These are phyloP conservation scores for Macrosoma leucophasiata DNA, from an alignment of 2,888 invertebrate species.

Conservation along the genomic window DNA sequence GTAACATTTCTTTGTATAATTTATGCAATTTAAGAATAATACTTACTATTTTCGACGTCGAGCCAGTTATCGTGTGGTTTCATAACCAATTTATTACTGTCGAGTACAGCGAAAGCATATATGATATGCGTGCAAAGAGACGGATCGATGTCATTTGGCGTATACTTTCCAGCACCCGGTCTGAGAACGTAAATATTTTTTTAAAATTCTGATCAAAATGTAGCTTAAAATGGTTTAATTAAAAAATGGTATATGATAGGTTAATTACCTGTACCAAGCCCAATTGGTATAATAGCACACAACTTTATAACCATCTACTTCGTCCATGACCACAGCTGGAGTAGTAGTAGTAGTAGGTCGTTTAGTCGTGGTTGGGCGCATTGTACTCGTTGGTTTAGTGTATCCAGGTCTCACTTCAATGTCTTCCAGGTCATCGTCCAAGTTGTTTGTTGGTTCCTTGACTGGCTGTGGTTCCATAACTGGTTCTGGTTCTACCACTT, in stretches of 20 bases:
- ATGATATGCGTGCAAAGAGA: slow-evolving; percentile 93
- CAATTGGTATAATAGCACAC: slow-evolving; percentile 96
- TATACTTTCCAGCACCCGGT: slow-evolving; percentile 85
- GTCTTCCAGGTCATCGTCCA: slow-evolving; percentile 59
- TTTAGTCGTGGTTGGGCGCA: slow-evolving; percentile 38
- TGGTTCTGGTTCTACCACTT: slow-evolving; percentile 34
- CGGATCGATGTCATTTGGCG: slow-evolving; percentile 88
- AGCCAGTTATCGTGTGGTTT: slow-evolving; percentile 93
- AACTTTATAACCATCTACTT: slow-evolving; percentile 79
- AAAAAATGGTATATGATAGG: not conserved
- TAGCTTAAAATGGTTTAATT: not conserved
- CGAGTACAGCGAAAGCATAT: slow-evolving; percentile 93
- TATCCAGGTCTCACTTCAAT: slow-evolving; percentile 54
- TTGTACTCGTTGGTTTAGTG: slow-evolving; percentile 31
- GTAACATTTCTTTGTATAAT: too few species aligned
- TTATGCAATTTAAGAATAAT: too few species aligned
- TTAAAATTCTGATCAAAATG: not conserved
- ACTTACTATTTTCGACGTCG: slow-evolving; percentile 87
- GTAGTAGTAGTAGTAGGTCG: slow-evolving; percentile 28
- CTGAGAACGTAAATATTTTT: slow-evolving; percentile 43
- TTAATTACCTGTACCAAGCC: slow-evolving; percentile 86
- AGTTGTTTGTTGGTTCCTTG: slow-evolving; percentile 33
- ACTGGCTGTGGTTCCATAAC: slow-evolving; percentile 33
- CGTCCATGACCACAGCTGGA: slow-evolving; percentile 30
- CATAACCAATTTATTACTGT: slow-evolving; percentile 82